Evolutionary conservation across 1,140 invertebrate species (phyloP).

Genomic region (Mizuhopecten yessoensis): DNA sequence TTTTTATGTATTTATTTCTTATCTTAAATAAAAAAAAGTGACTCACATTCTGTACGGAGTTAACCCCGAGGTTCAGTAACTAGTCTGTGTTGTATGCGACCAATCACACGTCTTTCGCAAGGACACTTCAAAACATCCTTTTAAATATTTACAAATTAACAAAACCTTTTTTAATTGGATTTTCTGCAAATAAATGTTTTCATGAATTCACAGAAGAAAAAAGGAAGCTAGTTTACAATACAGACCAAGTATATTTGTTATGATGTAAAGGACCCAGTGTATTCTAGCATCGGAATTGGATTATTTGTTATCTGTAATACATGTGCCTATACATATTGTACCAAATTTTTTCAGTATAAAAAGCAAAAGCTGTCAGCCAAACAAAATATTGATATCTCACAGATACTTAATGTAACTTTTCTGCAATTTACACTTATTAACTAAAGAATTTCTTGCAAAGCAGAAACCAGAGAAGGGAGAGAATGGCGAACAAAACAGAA

Average conservation of each 20-base stretch:
- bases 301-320: too few relatives aligned
- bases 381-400: too few relatives aligned
- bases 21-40: slow-evolving; percentile 24
- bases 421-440: too few relatives aligned
- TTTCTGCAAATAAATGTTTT: neutral
- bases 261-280: neutral
- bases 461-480: too few relatives aligned
- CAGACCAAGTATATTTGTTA: neutral
- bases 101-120: neutral
- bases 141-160: slow-evolving; percentile 29
- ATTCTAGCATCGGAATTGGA: neutral
- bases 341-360: too few relatives aligned
- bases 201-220: neutral
- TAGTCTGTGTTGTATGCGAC: neutral
- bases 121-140: neutral
- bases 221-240: neutral
- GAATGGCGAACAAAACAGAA: too few relatives aligned
- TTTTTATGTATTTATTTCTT: slow-evolving; percentile 30
- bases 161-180: neutral
- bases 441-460: too few relatives aligned
- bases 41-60: neutral
- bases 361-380: too few relatives aligned
- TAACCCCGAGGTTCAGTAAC: neutral
- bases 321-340: too few relatives aligned
- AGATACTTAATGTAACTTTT: too few relatives aligned